These are phyloP conservation scores for Tetraneura akinire DNA, from an alignment of 1,140 invertebrate genomes.

Conservation along the genomic window DNA sequence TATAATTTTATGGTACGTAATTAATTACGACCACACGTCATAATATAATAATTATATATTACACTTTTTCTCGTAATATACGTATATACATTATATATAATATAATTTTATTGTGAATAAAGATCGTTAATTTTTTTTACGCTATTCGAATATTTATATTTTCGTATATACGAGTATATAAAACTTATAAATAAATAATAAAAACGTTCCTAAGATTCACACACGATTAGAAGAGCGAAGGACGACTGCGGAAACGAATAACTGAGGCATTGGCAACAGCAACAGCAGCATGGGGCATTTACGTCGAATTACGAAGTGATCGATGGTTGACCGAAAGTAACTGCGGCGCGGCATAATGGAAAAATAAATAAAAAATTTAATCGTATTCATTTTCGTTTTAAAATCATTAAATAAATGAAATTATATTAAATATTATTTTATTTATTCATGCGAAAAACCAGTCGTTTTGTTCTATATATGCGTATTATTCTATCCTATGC, in stretches of 20 bases:
- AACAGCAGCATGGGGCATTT: slow-evolving; percentile 1
- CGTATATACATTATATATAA: background rate
- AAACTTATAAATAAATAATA: background rate
- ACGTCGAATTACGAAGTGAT: background rate
- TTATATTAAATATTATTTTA: too few species aligned
- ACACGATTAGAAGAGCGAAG: background rate
- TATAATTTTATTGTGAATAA: too few species aligned
- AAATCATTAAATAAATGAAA: too few species aligned
- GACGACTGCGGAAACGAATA: too few species aligned
- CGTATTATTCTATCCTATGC: too few species aligned
- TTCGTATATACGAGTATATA: background rate
- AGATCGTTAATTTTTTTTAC: background rate
- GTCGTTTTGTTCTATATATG: too few species aligned
- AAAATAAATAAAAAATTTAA: too few species aligned
- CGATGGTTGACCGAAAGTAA: background rate
- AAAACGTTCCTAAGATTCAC: background rate
- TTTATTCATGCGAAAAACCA: too few species aligned
- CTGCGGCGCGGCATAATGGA: too few species aligned
- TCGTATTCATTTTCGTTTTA: too few species aligned
- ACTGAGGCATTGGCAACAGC: background rate
- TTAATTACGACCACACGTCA: slow-evolving; percentile 13
- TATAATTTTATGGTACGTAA: background rate
- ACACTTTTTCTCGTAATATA: background rate
- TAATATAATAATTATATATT: background rate
- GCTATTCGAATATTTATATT: background rate